phyloP scores from a whole-genome alignment of 2,113 vertebrate species.

The Romanogobio albipinnatus region DNA sequence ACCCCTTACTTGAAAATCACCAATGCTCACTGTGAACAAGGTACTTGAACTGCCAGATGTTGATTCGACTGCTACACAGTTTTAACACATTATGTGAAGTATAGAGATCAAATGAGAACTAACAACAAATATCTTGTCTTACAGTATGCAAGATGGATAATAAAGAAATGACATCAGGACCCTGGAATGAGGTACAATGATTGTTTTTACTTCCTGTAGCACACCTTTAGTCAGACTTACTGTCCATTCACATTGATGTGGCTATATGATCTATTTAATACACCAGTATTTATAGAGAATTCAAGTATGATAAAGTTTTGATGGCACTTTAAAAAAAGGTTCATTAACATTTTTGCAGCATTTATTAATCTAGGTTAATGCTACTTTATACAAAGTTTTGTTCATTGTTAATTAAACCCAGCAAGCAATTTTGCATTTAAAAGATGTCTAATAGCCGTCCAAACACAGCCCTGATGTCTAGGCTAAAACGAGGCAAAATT shows the following conservation, averaged over 20 bases:
- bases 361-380: not conserved
- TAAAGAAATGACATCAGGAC: not conserved
- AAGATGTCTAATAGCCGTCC: too few relatives aligned
- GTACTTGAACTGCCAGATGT: not conserved
- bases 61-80: conserved; percentile 1
- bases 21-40: not conserved
- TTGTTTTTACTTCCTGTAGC: not conserved
- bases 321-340: not conserved
- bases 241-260: not conserved
- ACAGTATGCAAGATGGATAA: not conserved
- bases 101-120: not conserved
- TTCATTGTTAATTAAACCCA: too few relatives aligned
- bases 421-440: too few relatives aligned
- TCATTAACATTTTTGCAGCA: not conserved
- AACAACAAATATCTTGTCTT: not conserved
- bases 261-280: not conserved
- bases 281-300: too few relatives aligned
- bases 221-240: not conserved
- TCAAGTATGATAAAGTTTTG: not conserved
- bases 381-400: not conserved
- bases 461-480: too few relatives aligned
- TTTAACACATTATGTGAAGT: not conserved
- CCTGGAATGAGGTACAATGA: not conserved
- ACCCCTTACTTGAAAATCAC: not conserved
- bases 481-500: too few relatives aligned